Evolutionary conservation across 92 coral and sea anemone genomes (phyloP).

Genomic region (Montipora capitata): DNA sequence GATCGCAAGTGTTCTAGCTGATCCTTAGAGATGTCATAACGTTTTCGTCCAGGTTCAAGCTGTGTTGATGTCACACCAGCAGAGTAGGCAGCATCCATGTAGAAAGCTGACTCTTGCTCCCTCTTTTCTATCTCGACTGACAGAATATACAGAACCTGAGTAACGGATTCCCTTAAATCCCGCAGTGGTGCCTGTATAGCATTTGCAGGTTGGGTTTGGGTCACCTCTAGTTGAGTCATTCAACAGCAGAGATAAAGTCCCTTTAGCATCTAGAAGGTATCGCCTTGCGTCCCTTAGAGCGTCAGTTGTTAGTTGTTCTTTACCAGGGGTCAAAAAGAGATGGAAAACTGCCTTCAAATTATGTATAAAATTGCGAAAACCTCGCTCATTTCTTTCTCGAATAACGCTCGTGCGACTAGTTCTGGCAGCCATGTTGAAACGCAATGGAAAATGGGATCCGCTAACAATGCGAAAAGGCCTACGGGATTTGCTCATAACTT

Average conservation of each 20-base stretch:
- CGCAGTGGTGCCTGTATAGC: constrained; percentile 35
- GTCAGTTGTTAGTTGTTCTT: constrained; percentile 29
- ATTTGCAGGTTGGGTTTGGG: constrained; percentile 22
- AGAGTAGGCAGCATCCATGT: constrained; percentile 15
- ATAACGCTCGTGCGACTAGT: not conserved
- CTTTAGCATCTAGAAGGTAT: constrained; percentile 44
- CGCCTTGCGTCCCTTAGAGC: too few species aligned
- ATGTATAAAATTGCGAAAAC: constrained; percentile 58
- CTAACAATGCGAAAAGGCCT: not conserved
- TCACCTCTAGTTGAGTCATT: constrained; percentile 48
- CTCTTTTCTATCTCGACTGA: constrained; percentile 28
- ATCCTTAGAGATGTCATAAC: constrained; percentile 69
- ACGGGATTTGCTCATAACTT: not conserved
- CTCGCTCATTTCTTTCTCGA: constrained; percentile 67
- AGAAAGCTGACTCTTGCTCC: constrained; percentile 6
- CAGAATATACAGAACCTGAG: constrained; percentile 33
- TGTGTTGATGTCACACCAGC: constrained; percentile 6
- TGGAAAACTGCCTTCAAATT: constrained; percentile 64
- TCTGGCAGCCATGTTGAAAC: constrained; percentile 11
- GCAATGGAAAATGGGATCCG: constrained; percentile 12
- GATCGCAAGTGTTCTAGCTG: constrained; percentile 73
- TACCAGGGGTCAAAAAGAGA: constrained; percentile 35
- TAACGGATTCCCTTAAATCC: constrained; percentile 21
- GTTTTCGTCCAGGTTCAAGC: constrained; percentile 59
- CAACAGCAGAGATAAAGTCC: constrained; percentile 52